These are phyloP conservation scores for Branchinecta lindahli DNA, from an alignment of 1,140 invertebrate species.

Conservation along the genomic window DNA sequence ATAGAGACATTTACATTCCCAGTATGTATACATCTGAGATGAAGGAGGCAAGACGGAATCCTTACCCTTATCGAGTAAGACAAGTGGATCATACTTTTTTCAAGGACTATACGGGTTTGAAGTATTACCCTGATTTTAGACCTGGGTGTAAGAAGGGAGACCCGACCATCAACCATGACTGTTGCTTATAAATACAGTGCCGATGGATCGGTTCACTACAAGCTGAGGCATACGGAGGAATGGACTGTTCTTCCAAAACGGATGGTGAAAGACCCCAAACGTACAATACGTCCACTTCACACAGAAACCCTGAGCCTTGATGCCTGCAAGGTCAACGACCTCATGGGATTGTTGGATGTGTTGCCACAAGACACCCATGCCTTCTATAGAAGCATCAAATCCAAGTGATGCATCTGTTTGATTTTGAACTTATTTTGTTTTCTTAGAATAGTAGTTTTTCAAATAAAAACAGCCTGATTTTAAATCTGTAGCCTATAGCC, in stretches of 20 bases:
- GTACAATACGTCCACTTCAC: not conserved
- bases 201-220: not conserved
- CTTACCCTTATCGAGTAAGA: slow-evolving; percentile 1
- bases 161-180: not conserved
- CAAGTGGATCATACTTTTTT: slow-evolving; percentile 3
- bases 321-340: not conserved
- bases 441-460: not conserved
- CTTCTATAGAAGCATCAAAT: not conserved
- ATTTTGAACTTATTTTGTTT: not conserved
- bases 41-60: not conserved
- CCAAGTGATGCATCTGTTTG: not conserved
- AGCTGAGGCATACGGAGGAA: not conserved
- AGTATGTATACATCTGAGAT: not conserved
- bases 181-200: not conserved
- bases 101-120: not conserved
- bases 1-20: not conserved
- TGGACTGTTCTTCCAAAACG: not conserved
- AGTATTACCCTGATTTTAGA: not conserved
- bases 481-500: not conserved
- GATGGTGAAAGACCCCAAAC: not conserved
- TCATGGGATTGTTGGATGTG: not conserved
- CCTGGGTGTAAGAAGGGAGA: not conserved
- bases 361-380: no score
- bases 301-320: not conserved
- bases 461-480: not conserved